Base-by-base conservation (phyloP, 2,797 vertebrate species). In the Rhynchotus rufescens region DNA sequence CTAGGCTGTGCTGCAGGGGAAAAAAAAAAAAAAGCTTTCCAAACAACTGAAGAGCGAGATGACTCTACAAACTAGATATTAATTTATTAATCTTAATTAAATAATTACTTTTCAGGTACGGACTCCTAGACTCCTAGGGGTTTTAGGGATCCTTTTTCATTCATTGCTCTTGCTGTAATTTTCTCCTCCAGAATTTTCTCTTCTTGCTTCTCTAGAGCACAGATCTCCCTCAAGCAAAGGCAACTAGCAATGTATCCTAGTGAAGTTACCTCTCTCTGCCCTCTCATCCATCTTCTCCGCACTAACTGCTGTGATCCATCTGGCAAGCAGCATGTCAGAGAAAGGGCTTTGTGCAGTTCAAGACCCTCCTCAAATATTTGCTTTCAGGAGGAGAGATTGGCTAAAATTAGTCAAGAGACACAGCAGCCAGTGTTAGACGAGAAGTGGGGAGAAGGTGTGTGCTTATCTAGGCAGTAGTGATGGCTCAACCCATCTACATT, bases 71-170 rank as follows among this genome's bases (percentile, higher is more conserved):
- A 23, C 42, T 84, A 52, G 69, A 38, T 80, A 34, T 77, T 90
- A 84, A 80, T 94, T 90, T 75, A 82, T 52, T 72, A 90, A 94
- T 66, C 77, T 92, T 83, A 94, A 94, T 64, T 90, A 96, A 93
- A 96, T 93, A 95, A 96, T 95, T 96, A 89, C 59, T 62, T 94
- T 97, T 95, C 40, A 75, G 82, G 81, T 93, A 83, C 92, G 94
- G 93, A 76, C 69, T 96, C 60, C 88, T 94, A 92, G 86, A 83
- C 82, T 92, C n/a, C n/a, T n/a, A n/a, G n/a, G n/a, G n/a, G n/a
- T 65, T 92, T 65, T 77, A 93, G 61, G 28, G 62, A 83, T 86
- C 51, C 26, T 86, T 38, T 66, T 88, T 34, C 71, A 40, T 28
- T 86, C 10, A 2, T 62, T 88, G 30, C 47, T 94, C 54, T 76